Evolutionary conservation across 1,140 invertebrate genomes (phyloP).

Genomic region (Musca domestica): DNA sequence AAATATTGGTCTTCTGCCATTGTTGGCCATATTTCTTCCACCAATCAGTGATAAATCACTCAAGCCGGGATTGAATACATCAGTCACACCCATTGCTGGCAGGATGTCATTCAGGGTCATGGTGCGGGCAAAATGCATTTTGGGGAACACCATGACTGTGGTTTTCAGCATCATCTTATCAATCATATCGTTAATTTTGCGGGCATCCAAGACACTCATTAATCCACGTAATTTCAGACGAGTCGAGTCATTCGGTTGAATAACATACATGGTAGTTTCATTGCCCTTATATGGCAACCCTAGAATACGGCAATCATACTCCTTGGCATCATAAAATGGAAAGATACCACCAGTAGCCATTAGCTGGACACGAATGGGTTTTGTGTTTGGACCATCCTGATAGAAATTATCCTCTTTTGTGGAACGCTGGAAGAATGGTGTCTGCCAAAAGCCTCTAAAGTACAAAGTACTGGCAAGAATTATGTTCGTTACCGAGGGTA

Average conservation of each 20-base stretch:
- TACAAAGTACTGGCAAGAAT: constrained; percentile 75
- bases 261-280: constrained; percentile 66
- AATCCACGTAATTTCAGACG: constrained; percentile 55
- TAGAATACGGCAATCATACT: constrained; percentile 60
- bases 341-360: constrained; percentile 62
- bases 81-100: constrained; percentile 58
- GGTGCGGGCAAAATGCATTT: constrained; percentile 64
- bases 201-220: constrained; percentile 56
- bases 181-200: constrained; percentile 59
- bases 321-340: constrained; percentile 41
- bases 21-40: background rate
- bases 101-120: constrained; percentile 59
- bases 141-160: constrained; percentile 62
- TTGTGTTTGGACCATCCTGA: constrained; percentile 51
- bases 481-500: constrained; percentile 58
- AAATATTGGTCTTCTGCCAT: background rate
- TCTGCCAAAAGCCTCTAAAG: constrained; percentile 75
- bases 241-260: constrained; percentile 62
- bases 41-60: constrained; percentile 65
- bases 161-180: constrained; percentile 53
- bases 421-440: constrained; percentile 62
- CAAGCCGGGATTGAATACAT: constrained; percentile 59
- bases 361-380: constrained; percentile 60
- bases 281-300: constrained; percentile 70
- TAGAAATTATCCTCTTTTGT: constrained; percentile 56